Percentiles rank a stretch among this genome's conserved stretches.
phyloP scores from a whole-genome alignment of 2,797 vertebrate genomes.

The Peromyscus nudipes region DNA sequence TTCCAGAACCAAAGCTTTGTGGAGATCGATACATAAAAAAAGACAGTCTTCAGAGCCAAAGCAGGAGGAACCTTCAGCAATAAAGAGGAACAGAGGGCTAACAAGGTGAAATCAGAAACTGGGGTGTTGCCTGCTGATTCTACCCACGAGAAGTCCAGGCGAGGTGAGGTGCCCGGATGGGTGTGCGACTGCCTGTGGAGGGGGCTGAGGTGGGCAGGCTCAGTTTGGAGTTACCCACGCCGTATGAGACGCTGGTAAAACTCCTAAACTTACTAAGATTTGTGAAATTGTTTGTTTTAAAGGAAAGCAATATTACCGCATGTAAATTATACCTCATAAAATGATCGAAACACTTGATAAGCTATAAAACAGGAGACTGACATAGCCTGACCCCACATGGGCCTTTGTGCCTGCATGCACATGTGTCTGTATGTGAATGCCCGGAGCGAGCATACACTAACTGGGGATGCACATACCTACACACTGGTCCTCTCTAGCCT shows the following conservation, averaged over 20 bases:
- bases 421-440: neutral
- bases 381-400: neutral
- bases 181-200: accelerated
- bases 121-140: neutral
- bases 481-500: neutral
- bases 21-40: accelerated
- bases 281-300: accelerated
- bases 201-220: accelerated
- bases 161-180: neutral
- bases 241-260: accelerated
- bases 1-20: neutral
- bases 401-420: neutral
- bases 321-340: neutral
- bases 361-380: accelerated
- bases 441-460: neutral
- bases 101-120: neutral
- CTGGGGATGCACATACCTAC: no score
- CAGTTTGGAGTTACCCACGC: accelerated
- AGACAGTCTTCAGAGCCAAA: neutral
- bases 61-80: neutral
- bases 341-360: accelerated
- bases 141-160: no score
- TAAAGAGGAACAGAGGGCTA: neutral
- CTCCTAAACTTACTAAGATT: accelerated
- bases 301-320: no score